Percentiles rank a stretch among this genome's conserved stretches.
phyloP scores from a whole-genome alignment of 2,113 vertebrate genomes.

The Phrynosoma platyrhinos region DNA sequence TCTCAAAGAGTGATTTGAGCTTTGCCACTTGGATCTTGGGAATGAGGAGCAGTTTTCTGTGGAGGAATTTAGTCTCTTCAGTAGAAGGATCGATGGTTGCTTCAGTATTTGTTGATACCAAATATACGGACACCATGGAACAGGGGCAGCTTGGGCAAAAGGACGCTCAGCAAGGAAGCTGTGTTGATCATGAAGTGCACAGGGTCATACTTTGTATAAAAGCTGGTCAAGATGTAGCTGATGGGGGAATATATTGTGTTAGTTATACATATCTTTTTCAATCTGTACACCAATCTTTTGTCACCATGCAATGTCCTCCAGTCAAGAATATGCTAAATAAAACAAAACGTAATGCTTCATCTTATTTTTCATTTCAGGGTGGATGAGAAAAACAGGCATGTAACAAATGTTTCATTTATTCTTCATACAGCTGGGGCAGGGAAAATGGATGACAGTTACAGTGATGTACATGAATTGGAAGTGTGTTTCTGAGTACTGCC shows the following conservation, averaged over 20 bases:
- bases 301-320: too few relatives aligned
- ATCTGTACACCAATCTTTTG: too few relatives aligned
- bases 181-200: conserved; percentile 93
- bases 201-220: conserved; percentile 94
- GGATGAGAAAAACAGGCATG: too few relatives aligned
- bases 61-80: background rate
- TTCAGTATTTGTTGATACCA: conserved; percentile 94
- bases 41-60: background rate
- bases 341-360: background rate
- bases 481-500: too few relatives aligned
- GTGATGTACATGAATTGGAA: background rate
- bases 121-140: conserved; percentile 93
- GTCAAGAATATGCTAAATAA: background rate
- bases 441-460: background rate
- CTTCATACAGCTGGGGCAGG: too few relatives aligned
- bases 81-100: background rate
- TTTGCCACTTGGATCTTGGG: background rate
- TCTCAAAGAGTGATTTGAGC: too few relatives aligned
- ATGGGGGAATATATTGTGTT: conserved; percentile 4
- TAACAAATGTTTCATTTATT: background rate
- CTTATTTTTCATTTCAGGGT: background rate
- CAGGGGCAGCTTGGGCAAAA: conserved; percentile 94
- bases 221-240: conserved; percentile 94
- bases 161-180: conserved; percentile 86
- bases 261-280: background rate